Evolutionary conservation across 2,888 invertebrate species (phyloP), one percentile per base, ranked within the genome.

Genomic region (Drosophila melanosoma): DNA sequence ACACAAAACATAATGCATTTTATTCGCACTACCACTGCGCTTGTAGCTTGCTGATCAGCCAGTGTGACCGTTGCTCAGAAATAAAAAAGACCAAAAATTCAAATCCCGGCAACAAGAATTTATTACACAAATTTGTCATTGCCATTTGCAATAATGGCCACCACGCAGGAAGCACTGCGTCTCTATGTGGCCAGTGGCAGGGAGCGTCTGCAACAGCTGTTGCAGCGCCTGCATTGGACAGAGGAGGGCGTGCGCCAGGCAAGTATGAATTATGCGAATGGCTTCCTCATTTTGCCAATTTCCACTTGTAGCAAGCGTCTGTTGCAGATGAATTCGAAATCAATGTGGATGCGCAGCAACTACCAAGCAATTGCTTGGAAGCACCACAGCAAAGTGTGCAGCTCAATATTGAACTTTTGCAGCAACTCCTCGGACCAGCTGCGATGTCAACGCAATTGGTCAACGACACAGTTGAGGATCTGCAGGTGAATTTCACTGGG

Each of bases 191-290:
- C 35, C 3, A 36, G 45, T 0, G 69, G 79, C 52, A 87, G 79
- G 58, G 48, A 51, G 1, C 87, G 89, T 0, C 52, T 92, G 3
- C 48, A 74, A 11, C 35, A 54, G 11, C 64, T 92, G n/a, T 69
- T 92, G 0, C 53, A 77, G 11, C 72, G 75, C 0, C 77, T 92
- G 5, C 59, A 81, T 4, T 92, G 92, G 92, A 79, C 74, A 1
- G 85, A 90, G 62, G 65, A 82, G n/a, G 68, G 68, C 3, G 81
- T 84, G 5, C 49, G 77, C 0, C 74, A 78, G 81, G 92, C 81
- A 76, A 73, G 73, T 49, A 3, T 8, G 12, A n/a, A 57, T 11
- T 10, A 20, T 20, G 3, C n/a, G 6, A 11, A 26, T 23, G n/a
- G 17, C 10, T 51, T 29, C 11, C 51, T n/a, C 11, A 32, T 33